These are phyloP conservation scores for Crotalus horridus DNA, from an alignment of 2,113 vertebrate species.

Conservation along the genomic window DNA sequence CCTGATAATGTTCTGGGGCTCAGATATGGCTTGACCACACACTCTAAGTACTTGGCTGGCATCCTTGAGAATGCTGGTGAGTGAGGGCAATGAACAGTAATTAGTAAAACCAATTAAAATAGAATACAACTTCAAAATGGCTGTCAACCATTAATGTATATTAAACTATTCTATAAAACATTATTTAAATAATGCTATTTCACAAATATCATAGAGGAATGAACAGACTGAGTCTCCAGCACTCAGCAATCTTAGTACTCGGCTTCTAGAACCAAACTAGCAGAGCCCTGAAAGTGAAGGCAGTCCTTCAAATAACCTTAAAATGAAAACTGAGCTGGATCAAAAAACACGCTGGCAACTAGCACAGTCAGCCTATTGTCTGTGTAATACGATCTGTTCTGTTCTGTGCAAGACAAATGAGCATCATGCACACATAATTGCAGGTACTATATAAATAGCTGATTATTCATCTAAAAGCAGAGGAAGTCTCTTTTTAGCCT, in stretches of 20 bases:
- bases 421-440: not conserved
- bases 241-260: not conserved
- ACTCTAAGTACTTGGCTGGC: not conserved
- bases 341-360: not conserved
- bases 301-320: not conserved
- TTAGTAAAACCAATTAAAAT: not conserved
- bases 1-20: not conserved
- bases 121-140: not conserved
- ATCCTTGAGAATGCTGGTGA: not conserved
- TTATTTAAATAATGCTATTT: not conserved
- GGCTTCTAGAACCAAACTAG: not conserved
- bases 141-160: not conserved
- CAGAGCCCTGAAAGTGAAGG: not conserved
- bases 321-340: not conserved
- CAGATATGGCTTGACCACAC: not conserved
- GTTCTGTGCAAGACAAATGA: not conserved
- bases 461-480: not conserved
- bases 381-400: not conserved
- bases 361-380: not conserved
- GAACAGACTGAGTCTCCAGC: not conserved
- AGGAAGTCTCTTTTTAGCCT: not conserved
- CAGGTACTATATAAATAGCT: not conserved
- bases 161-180: not conserved
- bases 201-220: not conserved
- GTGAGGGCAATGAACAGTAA: not conserved